These are phyloP conservation scores for Protosalanx chinensis DNA, from an alignment of 2,797 vertebrate genomes.

Conservation along the genomic window DNA sequence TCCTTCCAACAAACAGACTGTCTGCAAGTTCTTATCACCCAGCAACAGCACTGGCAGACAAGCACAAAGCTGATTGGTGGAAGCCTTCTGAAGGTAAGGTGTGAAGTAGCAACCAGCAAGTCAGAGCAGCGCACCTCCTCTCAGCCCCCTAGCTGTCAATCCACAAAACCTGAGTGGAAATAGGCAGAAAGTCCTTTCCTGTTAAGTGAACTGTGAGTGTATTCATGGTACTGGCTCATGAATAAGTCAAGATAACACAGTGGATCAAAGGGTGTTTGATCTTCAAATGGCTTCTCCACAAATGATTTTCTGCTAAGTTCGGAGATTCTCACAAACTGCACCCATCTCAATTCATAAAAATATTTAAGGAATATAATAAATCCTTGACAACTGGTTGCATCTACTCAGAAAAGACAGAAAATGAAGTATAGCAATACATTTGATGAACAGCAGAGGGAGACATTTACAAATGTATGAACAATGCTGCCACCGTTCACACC, in stretches of 20 bases:
- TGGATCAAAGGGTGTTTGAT: conserved; percentile 8
- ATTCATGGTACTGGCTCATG: neutral
- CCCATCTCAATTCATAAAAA: conserved; percentile 22
- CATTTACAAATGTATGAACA: neutral
- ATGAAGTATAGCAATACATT: neutral
- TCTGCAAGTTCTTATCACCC: conserved; percentile 35
- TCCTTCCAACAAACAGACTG: neutral
- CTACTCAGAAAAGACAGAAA: neutral
- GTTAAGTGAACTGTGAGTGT: neutral
- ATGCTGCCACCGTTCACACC: neutral
- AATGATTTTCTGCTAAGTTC: neutral
- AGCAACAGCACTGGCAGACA: conserved; percentile 31
- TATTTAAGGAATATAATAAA: conserved; percentile 22
- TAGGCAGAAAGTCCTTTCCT: neutral
- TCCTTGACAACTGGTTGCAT: conserved; percentile 1
- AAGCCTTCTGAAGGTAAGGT: conserved; percentile 12
- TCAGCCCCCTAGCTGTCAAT: conserved; percentile 8
- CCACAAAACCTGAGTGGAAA: neutral
- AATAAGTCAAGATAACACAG: neutral
- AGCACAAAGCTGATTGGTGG: conserved; percentile 32
- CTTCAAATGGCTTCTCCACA: conserved; percentile 2
- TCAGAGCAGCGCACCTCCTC: conserved; percentile 1
- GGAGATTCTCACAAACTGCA: conserved; percentile 12
- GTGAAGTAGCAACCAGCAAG: conserved; percentile 19
- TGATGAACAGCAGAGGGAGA: neutral